Percentiles rank a stretch among this genome's conserved stretches.
These are phyloP conservation scores for Eupelmus urozonus DNA, from an alignment of 2,888 invertebrate genomes.

Conservation along the genomic window DNA sequence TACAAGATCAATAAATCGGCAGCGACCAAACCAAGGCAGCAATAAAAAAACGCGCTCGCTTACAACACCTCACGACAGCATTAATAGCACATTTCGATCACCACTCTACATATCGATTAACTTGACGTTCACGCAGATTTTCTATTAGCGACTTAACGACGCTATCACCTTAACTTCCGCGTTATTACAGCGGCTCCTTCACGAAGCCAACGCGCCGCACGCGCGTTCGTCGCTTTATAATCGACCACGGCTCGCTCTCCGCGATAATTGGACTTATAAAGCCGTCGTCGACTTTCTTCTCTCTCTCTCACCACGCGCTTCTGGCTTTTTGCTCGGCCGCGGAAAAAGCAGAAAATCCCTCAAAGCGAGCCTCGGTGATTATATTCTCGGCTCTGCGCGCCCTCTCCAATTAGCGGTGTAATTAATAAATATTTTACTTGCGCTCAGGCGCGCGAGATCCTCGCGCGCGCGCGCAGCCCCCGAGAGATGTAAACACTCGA, in stretches of 20 bases:
- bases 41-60: too few species aligned
- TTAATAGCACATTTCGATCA: neutral
- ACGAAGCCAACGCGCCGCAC: neutral
- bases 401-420: slow-evolving; percentile 67
- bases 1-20: too few species aligned
- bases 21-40: too few species aligned
- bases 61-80: too few species aligned
- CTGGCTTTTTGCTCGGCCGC: slow-evolving; percentile 6
- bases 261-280: slow-evolving; percentile 49
- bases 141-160: slow-evolving; percentile 30
- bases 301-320: neutral
- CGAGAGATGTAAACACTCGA: slow-evolving; percentile 54
- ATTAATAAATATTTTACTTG: slow-evolving; percentile 71
- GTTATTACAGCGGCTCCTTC: slow-evolving; percentile 13
- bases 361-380: slow-evolving; percentile 57
- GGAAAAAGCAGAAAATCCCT: slow-evolving; percentile 57
- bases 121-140: slow-evolving; percentile 19
- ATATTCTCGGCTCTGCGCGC: slow-evolving; percentile 59
- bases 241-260: neutral
- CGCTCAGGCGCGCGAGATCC: slow-evolving; percentile 44
- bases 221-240: neutral
- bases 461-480: slow-evolving; percentile 46
- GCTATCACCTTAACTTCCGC: slow-evolving; percentile 34
- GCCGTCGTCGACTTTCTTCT: slow-evolving; percentile 28
- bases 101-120: slow-evolving; percentile 25